These are phyloP conservation scores for Propithecus coquereli DNA, from an alignment of 2,113 vertebrate species.

Conservation along the genomic window DNA sequence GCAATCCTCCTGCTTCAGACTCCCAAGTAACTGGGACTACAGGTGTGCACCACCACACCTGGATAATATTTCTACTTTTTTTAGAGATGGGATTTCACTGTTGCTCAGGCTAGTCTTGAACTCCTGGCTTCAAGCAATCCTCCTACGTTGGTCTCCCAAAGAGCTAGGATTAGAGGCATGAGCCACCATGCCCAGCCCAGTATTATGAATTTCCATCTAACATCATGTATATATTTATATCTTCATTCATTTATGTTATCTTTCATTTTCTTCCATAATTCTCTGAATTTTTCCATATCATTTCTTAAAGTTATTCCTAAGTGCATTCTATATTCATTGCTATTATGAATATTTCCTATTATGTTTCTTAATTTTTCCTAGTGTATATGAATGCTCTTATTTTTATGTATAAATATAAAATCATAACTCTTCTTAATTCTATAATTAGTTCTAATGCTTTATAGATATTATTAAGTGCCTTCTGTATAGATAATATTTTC, in stretches of 20 bases:
- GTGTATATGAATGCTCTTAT: not conserved
- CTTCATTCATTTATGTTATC: not conserved
- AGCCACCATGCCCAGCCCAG: too few relatives aligned
- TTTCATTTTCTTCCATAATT: not conserved
- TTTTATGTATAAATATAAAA: not conserved
- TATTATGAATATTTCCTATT: not conserved
- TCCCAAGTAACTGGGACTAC: too few relatives aligned
- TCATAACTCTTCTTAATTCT: not conserved
- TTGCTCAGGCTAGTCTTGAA: too few relatives aligned
- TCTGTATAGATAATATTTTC: not conserved
- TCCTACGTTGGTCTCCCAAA: too few relatives aligned
- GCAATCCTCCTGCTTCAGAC: too few relatives aligned
- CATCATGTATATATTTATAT: not conserved
- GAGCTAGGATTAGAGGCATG: too few relatives aligned
- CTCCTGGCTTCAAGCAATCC: too few relatives aligned
- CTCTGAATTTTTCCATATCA: not conserved
- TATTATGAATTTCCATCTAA: not conserved
- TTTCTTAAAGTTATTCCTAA: not conserved
- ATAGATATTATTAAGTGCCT: not conserved
- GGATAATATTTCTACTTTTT: too few relatives aligned
- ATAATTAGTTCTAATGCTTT: not conserved
- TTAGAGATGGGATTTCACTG: too few relatives aligned
- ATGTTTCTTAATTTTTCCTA: conserved; percentile 15
- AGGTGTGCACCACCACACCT: too few relatives aligned
- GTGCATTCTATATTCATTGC: not conserved